A percentile compares a stretch with the other conserved stretches of the same genome.
Conservation (phyloP, 92 coral and sea anemone genomes). For the Bergia puertoricense region DNA sequence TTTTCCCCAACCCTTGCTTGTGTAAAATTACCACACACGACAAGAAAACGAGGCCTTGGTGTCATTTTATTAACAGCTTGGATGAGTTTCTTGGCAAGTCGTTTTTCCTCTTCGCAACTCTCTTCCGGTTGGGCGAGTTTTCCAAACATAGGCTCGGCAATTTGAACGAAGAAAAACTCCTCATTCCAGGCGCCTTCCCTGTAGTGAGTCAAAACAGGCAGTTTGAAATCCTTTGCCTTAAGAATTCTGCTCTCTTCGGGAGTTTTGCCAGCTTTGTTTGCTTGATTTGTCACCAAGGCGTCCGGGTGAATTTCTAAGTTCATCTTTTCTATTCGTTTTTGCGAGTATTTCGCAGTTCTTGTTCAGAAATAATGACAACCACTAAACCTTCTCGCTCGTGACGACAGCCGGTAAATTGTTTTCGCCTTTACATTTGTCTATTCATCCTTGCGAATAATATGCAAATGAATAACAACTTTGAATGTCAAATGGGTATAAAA, state of each 20-base stretch:
- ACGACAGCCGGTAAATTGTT: neutral
- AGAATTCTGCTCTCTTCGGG: constrained; percentile 86
- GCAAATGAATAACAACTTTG: constrained; percentile 27
- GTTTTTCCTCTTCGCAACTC: constrained; percentile 64
- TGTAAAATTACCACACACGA: constrained; percentile 77
- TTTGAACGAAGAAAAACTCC: constrained; percentile 75
- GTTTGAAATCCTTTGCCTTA: constrained; percentile 75
- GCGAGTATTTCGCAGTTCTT: neutral
- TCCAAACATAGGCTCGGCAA: constrained; percentile 80
- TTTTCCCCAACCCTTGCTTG: constrained; percentile 64
- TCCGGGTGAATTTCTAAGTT: constrained; percentile 89
- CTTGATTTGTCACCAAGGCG: constrained; percentile 83
- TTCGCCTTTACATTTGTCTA: neutral
- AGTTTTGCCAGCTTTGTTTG: constrained; percentile 79
- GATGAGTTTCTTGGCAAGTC: constrained; percentile 51
- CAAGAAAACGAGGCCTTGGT: constrained; percentile 82
- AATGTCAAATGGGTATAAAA: constrained; percentile 17
- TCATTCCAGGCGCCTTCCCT: constrained; percentile 82
- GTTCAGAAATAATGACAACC: constrained; percentile 19
- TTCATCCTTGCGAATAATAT: constrained; percentile 18
- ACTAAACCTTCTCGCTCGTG: constrained; percentile 14
- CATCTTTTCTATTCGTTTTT: constrained; percentile 18
- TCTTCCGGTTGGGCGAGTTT: constrained; percentile 81
- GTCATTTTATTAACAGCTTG: constrained; percentile 66
- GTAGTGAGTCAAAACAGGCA: constrained; percentile 80